Evolutionary conservation across 2,888 invertebrate species (phyloP), one percentile per base, ranked within the genome.

Genomic region (Vannuccia rotundouncinata): DNA sequence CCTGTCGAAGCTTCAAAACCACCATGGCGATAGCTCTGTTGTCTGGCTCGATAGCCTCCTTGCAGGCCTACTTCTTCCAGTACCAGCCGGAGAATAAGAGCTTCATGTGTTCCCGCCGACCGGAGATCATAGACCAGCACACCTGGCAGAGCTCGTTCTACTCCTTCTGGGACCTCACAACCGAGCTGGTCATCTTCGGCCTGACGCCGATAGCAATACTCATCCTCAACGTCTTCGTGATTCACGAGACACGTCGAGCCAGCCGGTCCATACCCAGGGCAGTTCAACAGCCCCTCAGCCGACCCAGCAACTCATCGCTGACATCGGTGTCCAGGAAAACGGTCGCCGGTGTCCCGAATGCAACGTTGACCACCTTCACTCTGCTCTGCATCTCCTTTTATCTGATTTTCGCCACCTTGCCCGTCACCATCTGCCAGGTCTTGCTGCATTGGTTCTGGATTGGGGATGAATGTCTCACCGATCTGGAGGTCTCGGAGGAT

Each of bases 141-240:
- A 29, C 30, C n/a, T 29, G 84, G 13, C 82, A 83, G n/a, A 81
- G 60, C 1, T 85, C 85, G 0, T 76, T 87, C 5, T 86, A 85
- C 84, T 83, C 84, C 28, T 84, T 86, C n/a, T 88, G 86, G 86
- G 84, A 85, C 1, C 85, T 85, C 85, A 82, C 84, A 30, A 85
- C 86, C 17, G 88, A 88, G 81, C 83, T 86, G 79, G 81, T 86
- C 22, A 84, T 86, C 5, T 88, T 88, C 81, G 83, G 85, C 1
- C 80, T 86, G 1, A 86, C 87, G 1, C 87, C 87, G 0, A 81
- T 86, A n/a, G 81, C 84, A 78, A 86, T 88, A n/a, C 82, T 87
- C 29, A 81, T 84, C n/a, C 84, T 88, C 31, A 87, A 88, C 82
- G 83, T 87, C 0, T 82, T 85, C n/a, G 88, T 88, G 1, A 87